Evolutionary conservation across 2,113 vertebrate species (phyloP).

Genomic region (Etheostoma spectabile): DNA sequence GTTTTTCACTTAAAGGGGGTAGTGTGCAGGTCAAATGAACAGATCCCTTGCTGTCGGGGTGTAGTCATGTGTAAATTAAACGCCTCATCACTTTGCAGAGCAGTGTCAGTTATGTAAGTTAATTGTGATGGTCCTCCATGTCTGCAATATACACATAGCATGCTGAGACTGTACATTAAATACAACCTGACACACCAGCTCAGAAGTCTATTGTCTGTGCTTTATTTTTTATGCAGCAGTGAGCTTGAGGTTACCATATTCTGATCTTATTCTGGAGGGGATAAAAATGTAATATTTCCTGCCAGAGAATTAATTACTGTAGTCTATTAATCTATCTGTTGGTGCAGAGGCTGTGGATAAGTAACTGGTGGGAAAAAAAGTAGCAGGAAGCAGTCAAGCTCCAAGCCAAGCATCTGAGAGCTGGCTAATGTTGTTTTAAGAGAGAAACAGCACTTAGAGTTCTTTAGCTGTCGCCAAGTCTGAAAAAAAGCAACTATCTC

Average conservation of each 20-base stretch:
- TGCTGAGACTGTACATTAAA: constrained; percentile 8
- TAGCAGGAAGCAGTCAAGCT: constrained; percentile 57
- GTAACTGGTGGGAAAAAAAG: constrained; percentile 27
- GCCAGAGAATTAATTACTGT: constrained; percentile 47
- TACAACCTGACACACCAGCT: not conserved
- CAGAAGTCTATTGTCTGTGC: not conserved
- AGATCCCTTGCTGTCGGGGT: constrained; percentile 66
- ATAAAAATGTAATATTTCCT: constrained; percentile 29
- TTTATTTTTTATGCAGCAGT: constrained; percentile 32
- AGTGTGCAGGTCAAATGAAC: constrained; percentile 68
- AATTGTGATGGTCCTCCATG: constrained; percentile 48
- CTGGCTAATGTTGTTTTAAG: constrained; percentile 73
- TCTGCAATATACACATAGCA: constrained; percentile 22
- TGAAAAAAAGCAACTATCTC: constrained; percentile 16
- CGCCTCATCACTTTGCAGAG: constrained; percentile 58
- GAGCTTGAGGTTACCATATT: constrained; percentile 40
- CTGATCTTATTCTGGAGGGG: constrained; percentile 27
- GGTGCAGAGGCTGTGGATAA: constrained; percentile 56
- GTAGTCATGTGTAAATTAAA: constrained; percentile 72
- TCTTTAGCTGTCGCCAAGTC: constrained; percentile 60
- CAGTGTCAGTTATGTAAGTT: constrained; percentile 51
- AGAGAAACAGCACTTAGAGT: constrained; percentile 67
- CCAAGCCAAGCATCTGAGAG: constrained; percentile 51
- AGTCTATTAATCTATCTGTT: constrained; percentile 59
- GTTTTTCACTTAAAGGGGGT: constrained; percentile 42